Percentiles rank a stretch among this genome's conserved stretches.
Evolutionary conservation across 2,113 vertebrate genomes (phyloP).

Genomic region (Ifrita kowaldi): DNA sequence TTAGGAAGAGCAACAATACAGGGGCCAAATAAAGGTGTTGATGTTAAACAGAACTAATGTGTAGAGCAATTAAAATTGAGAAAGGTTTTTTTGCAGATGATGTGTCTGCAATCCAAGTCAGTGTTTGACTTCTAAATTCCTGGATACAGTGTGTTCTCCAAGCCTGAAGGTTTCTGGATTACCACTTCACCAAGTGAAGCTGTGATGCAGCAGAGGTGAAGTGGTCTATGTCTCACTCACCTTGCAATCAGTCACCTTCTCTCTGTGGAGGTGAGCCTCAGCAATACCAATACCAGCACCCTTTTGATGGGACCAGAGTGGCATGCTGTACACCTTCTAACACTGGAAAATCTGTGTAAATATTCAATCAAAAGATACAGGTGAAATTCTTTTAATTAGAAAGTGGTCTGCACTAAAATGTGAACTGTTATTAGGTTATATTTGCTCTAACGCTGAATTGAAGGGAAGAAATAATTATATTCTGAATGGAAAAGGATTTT

Average conservation of each 20-base stretch:
- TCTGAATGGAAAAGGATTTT: neutral
- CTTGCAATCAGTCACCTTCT: neutral
- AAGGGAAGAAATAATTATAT: neutral
- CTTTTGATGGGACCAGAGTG: neutral
- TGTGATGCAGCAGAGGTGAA: neutral
- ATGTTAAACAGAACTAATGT: neutral
- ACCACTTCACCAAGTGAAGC: neutral
- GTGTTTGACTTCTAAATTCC: neutral
- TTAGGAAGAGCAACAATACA: neutral
- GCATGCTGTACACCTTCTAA: neutral
- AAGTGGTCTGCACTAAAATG: neutral
- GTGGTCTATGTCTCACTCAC: neutral
- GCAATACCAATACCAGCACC: too few species aligned
- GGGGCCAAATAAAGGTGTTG: neutral
- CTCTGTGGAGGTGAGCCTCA: neutral
- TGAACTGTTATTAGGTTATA: neutral
- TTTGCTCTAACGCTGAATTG: neutral
- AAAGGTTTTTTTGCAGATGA: neutral
- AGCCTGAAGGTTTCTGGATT: neutral
- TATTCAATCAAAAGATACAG: neutral
- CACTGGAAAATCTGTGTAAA: neutral
- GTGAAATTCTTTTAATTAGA: neutral
- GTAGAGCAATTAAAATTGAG: neutral
- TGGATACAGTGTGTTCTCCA: neutral
- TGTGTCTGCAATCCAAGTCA: neutral